Percentiles rank a stretch among this genome's conserved stretches.
Evolutionary conservation across 2,113 vertebrate species (phyloP).

Genomic region (Alethe castanea): DNA sequence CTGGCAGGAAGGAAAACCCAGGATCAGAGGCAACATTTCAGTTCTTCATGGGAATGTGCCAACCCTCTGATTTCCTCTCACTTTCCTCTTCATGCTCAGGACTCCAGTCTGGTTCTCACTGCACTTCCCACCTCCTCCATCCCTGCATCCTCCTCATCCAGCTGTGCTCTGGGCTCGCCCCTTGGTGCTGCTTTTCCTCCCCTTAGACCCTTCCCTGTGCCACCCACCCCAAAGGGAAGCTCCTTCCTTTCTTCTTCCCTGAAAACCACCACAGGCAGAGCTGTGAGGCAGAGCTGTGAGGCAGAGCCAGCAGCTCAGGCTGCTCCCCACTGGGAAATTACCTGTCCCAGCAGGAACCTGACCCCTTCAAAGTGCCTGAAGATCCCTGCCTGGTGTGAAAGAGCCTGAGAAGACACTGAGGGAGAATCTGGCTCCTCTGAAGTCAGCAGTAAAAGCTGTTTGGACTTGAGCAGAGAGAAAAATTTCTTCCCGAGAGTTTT

Average conservation of each 20-base stretch:
- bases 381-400: not conserved
- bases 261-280: not conserved
- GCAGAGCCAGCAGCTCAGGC: not conserved
- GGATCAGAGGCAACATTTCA: not conserved
- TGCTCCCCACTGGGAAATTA: not conserved
- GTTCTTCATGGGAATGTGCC: not conserved
- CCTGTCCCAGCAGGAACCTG: not conserved
- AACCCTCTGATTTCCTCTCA: accelerated
- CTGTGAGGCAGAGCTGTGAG: not conserved
- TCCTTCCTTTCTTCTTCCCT: not conserved
- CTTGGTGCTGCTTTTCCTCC: not conserved
- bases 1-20: not conserved
- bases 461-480: not conserved
- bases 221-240: not conserved
- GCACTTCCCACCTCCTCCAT: not conserved
- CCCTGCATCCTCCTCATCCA: not conserved
- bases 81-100: accelerated
- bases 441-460: not conserved
- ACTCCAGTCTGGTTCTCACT: not conserved
- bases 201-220: not conserved
- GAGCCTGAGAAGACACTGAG: not conserved
- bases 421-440: not conserved
- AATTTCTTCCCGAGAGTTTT: not conserved
- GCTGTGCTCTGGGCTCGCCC: not conserved
- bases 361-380: not conserved